Evolutionary conservation across 1,140 invertebrate genomes (phyloP).

Genomic region (Lasioglossum baleicum): DNA sequence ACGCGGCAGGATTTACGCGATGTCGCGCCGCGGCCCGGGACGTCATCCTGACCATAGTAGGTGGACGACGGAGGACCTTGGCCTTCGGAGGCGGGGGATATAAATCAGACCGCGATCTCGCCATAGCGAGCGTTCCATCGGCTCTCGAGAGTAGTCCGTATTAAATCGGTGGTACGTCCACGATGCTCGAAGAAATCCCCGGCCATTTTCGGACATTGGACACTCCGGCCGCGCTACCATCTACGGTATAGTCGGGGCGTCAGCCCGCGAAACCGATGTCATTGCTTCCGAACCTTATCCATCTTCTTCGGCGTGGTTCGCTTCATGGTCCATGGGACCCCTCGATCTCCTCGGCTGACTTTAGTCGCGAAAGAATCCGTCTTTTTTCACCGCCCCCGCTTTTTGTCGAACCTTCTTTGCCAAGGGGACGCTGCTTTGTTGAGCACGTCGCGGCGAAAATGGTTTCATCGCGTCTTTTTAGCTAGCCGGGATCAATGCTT

Average conservation of each 20-base stretch:
- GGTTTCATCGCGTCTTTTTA: slow-evolving; percentile 3
- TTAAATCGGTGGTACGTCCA: slow-evolving; percentile 53
- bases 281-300: slow-evolving; percentile 39
- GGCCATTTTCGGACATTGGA: slow-evolving; percentile 56
- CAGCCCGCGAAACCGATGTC: slow-evolving; percentile 45
- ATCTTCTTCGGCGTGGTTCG: slow-evolving; percentile 22
- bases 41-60: slow-evolving; percentile 53
- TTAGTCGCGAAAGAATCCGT: too few relatives aligned
- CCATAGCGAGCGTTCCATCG: slow-evolving; percentile 60
- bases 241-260: slow-evolving; percentile 52
- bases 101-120: slow-evolving; percentile 55
- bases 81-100: slow-evolving; percentile 40
- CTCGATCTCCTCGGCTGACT: not conserved
- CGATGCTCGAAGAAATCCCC: slow-evolving; percentile 45
- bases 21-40: slow-evolving; percentile 3
- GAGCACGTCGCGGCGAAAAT: slow-evolving; percentile 14
- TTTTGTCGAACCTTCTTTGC: slow-evolving; percentile 10
- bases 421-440: not conserved
- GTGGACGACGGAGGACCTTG: slow-evolving; percentile 40
- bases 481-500: not conserved
- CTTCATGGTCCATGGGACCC: not conserved
- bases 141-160: slow-evolving; percentile 23
- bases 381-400: not conserved
- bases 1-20: slow-evolving; percentile 35
- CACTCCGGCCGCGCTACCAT: slow-evolving; percentile 53